phyloP scores from a whole-genome alignment of 1,140 invertebrate genomes.

The Nasonia longicornis region DNA sequence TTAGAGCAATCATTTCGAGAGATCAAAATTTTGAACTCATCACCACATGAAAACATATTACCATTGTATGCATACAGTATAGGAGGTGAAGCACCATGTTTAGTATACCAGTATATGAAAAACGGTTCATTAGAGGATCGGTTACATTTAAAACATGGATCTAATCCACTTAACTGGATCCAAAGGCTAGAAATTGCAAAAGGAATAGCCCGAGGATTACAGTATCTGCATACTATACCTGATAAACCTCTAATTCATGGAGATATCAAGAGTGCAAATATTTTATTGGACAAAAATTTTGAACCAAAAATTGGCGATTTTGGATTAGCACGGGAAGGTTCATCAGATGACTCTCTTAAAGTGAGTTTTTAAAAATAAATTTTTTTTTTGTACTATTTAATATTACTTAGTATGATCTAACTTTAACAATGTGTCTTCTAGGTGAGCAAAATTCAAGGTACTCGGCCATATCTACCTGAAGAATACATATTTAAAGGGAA shows the following conservation, averaged over 20 bases:
- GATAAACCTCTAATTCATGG: conserved; percentile 90
- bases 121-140: conserved; percentile 93
- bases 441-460: conserved; percentile 85
- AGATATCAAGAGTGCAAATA: conserved; percentile 96
- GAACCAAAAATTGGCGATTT: conserved; percentile 95
- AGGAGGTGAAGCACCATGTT: conserved; percentile 80
- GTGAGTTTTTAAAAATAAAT: background rate
- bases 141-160: conserved; percentile 76
- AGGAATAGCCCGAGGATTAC: conserved; percentile 89
- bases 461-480: conserved; percentile 89
- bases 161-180: conserved; percentile 78
- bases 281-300: conserved; percentile 89
- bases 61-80: conserved; percentile 90
- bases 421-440: conserved; percentile 57
- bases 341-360: conserved; percentile 45
- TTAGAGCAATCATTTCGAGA: conserved; percentile 83
- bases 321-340: conserved; percentile 82
- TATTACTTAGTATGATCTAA: background rate
- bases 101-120: conserved; percentile 94
- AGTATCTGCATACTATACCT: conserved; percentile 87
- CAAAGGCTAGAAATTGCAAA: conserved; percentile 84
- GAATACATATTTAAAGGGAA: conserved; percentile 85
- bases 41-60: conserved; percentile 93
- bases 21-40: conserved; percentile 82
- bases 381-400: background rate